These are phyloP conservation scores for Strigamia transsilvanica DNA, from an alignment of 2,888 invertebrate genomes.

Conservation along the genomic window DNA sequence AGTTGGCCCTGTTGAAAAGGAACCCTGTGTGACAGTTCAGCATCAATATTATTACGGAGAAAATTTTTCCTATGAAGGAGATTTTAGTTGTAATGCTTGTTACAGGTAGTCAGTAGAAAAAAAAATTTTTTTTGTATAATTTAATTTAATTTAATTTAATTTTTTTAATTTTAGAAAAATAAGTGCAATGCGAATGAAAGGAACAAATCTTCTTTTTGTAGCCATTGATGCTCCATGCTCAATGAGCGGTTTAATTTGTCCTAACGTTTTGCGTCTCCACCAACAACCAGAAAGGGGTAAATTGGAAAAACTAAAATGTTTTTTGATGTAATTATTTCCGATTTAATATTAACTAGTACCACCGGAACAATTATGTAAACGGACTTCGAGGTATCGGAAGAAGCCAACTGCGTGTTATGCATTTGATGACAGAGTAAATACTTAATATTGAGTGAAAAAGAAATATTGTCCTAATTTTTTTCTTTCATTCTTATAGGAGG, in stretches of 20 bases:
- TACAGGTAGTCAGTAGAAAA: background rate
- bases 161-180: conserved; percentile 41
- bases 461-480: background rate
- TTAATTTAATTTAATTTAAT: background rate
- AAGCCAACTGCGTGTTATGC: conserved; percentile 2
- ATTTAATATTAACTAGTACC: background rate
- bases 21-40: conserved; percentile 12
- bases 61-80: background rate
- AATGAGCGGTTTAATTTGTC: background rate
- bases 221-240: conserved; percentile 20
- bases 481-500: background rate
- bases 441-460: background rate
- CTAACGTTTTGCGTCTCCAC: background rate
- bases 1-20: background rate
- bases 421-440: background rate
- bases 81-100: background rate
- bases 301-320: background rate
- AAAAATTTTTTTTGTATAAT: background rate
- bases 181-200: conserved; percentile 21
- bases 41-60: conserved; percentile 25
- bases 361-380: background rate
- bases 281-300: conserved; percentile 4
- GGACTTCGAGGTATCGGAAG: background rate
- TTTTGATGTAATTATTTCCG: background rate
- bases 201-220: conserved; percentile 50